Base-by-base conservation (phyloP, 2,797 vertebrate genomes). In the Clarias platycephalus region DNA sequence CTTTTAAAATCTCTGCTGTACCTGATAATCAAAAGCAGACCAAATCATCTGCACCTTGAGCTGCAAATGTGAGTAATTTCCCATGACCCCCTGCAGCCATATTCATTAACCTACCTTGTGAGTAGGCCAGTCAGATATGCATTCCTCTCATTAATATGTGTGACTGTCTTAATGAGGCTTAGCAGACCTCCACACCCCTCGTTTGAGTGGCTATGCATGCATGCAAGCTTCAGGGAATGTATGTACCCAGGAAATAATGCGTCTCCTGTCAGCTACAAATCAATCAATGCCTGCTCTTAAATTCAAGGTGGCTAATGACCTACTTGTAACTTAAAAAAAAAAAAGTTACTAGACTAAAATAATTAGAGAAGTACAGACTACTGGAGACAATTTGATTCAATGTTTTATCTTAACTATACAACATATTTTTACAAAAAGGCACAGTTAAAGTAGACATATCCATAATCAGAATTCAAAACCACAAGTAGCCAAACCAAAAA, bases 31-130 rank as follows among this genome's bases (percentile, higher is more conserved):
- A 86, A 88, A 87, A 81, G 34, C 64, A 88, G 80, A 78, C 22
- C 80, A 64, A 90, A 88, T 88, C 84, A 83, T 66, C 76, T 83
- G 67, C 85, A 88, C 81, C 87, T 85, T 66, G 34, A 85, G 81
- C 86, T 88, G 84, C 83, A 86, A 91, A 86, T 84, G 85, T 89
- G 88, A 89, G 88, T 88, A 89, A 89, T 89, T 91, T 88, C 88
- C 87, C 89, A 88, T 89, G 85, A 90, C 89, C 87, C 88, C 88
- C 88, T 87, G 87, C 86, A 82, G 89, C 88, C 87, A 89, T 85
- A 85, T 90, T 91, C 90, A 91, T 90, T 89, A 91, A 91, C 87
- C 90, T 88, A 84, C 83, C 85, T 88, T 85, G 77, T 67, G 89
- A 88, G 83, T 87, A 86, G 88, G 86, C 90, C 88, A 88, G 85